Conservation (phyloP, 2,888 invertebrate species). For the Myopa tessellatipennis region DNA sequence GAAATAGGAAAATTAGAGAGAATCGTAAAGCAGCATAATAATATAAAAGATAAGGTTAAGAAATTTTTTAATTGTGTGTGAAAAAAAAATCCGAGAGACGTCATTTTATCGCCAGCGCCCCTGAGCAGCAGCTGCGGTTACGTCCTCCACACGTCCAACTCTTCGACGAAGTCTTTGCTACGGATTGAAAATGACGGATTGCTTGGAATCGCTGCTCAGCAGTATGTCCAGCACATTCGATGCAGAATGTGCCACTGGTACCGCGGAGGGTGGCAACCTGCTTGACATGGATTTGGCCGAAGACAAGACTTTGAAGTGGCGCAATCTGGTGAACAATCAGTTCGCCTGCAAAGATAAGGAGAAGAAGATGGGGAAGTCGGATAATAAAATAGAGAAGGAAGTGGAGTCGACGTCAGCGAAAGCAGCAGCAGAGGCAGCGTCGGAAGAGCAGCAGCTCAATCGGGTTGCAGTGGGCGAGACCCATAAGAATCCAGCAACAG, state of each 20-base stretch:
- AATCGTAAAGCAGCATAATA: not conserved
- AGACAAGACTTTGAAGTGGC: slow-evolving; percentile 68
- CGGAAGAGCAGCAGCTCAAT: not conserved
- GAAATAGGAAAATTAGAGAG: not conserved
- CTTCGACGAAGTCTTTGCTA: not conserved
- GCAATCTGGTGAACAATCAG: slow-evolving; percentile 66
- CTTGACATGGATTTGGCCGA: slow-evolving; percentile 63
- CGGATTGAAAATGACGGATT: slow-evolving; percentile 59
- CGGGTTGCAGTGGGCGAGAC: not conserved
- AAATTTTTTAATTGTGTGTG: not conserved
- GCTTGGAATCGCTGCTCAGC: slow-evolving; percentile 61
- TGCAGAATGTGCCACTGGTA: slow-evolving; percentile 60
- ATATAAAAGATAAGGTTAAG: slow-evolving; percentile 1
- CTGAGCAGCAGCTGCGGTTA: slow-evolving; percentile 6
- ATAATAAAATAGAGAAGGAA: slow-evolving; percentile 18
- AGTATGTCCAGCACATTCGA: slow-evolving; percentile 66
- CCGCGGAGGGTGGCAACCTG: slow-evolving; percentile 58
- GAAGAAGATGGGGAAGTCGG: slow-evolving; percentile 47
- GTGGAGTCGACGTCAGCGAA: slow-evolving; percentile 7
- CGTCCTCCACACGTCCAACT: not conserved
- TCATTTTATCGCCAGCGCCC: slow-evolving; percentile 19
- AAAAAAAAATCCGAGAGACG: slow-evolving; percentile 11
- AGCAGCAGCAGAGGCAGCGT: slow-evolving; percentile 14
- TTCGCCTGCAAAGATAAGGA: slow-evolving; percentile 65
- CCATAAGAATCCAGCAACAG: slow-evolving; percentile 17